A percentile compares a stretch with the other conserved stretches of the same genome.
Conservation (phyloP, 1,140 invertebrate species). For the Megalopta genalis region DNA sequence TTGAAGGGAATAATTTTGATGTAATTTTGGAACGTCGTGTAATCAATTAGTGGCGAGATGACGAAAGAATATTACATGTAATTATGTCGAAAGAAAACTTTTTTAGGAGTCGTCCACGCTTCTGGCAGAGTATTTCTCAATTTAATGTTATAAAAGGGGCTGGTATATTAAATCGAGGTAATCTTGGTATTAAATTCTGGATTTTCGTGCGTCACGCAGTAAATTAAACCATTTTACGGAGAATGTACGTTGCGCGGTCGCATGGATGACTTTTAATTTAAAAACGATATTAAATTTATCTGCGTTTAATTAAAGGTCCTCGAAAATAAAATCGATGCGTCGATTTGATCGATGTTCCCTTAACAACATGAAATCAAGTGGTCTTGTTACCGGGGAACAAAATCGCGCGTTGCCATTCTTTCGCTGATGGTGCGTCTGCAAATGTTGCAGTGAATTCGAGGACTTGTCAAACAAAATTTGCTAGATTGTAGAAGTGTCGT, state of each 20-base stretch:
- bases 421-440: neutral
- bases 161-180: neutral
- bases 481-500: no score
- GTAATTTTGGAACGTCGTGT: neutral
- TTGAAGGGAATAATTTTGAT: neutral
- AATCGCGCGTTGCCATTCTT: neutral
- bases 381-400: neutral
- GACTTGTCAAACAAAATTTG: neutral
- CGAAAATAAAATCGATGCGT: neutral
- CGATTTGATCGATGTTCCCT: neutral
- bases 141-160: neutral
- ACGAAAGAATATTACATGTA: neutral
- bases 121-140: neutral
- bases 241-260: neutral
- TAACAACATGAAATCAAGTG: neutral
- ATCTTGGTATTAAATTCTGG: conserved; percentile 2
- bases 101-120: neutral
- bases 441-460: neutral
- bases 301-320: neutral
- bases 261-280: conserved; percentile 1
- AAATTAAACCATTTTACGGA: conserved; percentile 2
- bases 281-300: conserved; percentile 2
- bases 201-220: neutral
- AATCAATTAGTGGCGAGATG: neutral
- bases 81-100: neutral